These are phyloP conservation scores for Sebastes nivosus DNA, from an alignment of 2,797 vertebrate genomes.

Conservation along the genomic window DNA sequence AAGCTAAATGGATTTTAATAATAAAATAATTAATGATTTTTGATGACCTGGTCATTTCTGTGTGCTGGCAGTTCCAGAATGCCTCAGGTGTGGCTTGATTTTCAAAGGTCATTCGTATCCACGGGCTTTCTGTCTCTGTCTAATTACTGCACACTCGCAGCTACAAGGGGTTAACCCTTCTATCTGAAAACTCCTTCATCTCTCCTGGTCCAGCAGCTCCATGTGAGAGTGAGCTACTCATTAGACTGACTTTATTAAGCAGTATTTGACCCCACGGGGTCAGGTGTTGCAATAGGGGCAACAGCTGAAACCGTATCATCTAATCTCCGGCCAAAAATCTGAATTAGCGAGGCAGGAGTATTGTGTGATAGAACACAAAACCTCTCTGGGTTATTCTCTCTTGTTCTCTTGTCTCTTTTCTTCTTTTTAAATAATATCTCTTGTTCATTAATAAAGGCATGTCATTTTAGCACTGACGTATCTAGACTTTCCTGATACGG, in stretches of 20 bases:
- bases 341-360: neutral
- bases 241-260: constrained; percentile 41
- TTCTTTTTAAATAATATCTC: neutral
- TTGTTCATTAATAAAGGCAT: neutral
- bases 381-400: neutral
- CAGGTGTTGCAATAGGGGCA: neutral
- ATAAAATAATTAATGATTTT: too few relatives aligned
- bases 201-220: constrained; percentile 33
- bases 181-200: constrained; percentile 36
- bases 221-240: constrained; percentile 39
- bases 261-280: constrained; percentile 25
- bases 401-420: neutral
- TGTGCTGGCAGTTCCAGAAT: neutral
- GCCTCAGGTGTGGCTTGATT: constrained; percentile 11
- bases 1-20: neutral
- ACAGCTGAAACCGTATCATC: constrained; percentile 23
- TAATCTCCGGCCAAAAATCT: constrained; percentile 12
- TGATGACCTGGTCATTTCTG: neutral
- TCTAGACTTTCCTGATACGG: neutral
- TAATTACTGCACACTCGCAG: constrained; percentile 40
- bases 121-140: constrained; percentile 32
- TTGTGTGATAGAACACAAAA: neutral
- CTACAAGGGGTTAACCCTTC: constrained; percentile 24
- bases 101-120: constrained; percentile 37
- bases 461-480: neutral